A percentile compares a stretch with the other conserved stretches of the same genome.
Conservation (phyloP, 2,888 invertebrate genomes). For the Dasypogon diadema region DNA sequence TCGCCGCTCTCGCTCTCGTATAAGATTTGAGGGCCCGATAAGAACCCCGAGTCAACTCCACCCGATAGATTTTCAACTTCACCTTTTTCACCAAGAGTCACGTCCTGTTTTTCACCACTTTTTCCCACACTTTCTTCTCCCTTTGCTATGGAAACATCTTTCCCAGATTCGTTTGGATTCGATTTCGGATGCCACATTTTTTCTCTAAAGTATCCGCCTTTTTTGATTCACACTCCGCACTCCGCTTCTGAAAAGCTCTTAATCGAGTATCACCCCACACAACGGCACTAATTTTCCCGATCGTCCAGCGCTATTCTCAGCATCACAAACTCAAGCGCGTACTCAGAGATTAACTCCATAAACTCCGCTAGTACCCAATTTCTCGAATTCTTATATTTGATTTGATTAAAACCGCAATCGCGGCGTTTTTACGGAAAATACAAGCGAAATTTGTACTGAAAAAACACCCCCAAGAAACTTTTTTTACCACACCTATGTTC, state of each 20-base stretch:
- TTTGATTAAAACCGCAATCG: too few relatives aligned
- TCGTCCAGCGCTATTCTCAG: neutral
- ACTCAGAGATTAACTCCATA: conserved; percentile 2
- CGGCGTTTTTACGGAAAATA: too few relatives aligned
- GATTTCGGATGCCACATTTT: conserved; percentile 55
- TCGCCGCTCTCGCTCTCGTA: conserved; percentile 48
- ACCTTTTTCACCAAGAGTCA: conserved; percentile 33
- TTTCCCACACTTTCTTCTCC: conserved; percentile 25
- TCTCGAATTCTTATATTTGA: too few relatives aligned
- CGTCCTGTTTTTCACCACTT: neutral
- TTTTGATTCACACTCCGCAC: neutral
- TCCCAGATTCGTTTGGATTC: conserved; percentile 51
- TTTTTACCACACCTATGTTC: too few relatives aligned
- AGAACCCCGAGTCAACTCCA: conserved; percentile 69
- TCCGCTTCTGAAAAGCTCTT: neutral
- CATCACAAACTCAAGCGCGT: neutral
- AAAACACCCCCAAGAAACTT: too few relatives aligned
- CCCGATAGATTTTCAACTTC: conserved; percentile 58
- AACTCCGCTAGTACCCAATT: too few relatives aligned
- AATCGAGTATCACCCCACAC: neutral
- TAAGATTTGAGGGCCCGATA: conserved; percentile 68
- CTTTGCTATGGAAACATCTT: conserved; percentile 53
- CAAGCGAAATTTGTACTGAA: too few relatives aligned
- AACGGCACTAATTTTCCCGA: neutral
- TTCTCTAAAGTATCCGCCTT: conserved; percentile 13